Evolutionary conservation across 2,113 vertebrate genomes (phyloP).

Genomic region (Gopherus evgoodei): DNA sequence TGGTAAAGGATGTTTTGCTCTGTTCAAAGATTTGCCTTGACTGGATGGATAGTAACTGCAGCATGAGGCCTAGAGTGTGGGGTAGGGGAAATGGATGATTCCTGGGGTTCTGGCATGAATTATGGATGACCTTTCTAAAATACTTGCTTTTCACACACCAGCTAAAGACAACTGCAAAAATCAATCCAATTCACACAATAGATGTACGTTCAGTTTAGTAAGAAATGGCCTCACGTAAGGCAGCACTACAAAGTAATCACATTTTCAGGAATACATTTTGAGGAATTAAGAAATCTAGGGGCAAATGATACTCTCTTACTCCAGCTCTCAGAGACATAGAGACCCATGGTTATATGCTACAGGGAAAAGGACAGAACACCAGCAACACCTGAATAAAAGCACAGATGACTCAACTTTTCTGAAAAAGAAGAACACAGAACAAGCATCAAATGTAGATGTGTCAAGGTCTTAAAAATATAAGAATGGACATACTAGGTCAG

Average conservation of each 20-base stretch:
- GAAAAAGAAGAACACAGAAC: background rate
- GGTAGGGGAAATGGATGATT: background rate
- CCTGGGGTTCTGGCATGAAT: background rate
- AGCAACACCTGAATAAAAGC: accelerated
- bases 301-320: background rate
- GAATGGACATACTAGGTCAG: no score
- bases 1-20: background rate
- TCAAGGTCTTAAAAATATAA: background rate
- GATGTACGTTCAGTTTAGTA: background rate
- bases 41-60: background rate
- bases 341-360: accelerated
- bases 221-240: background rate
- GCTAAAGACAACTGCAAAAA: background rate
- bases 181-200: background rate
- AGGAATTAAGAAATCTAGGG: background rate
- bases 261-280: accelerated
- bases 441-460: background rate
- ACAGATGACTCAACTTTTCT: background rate
- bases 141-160: background rate
- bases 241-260: background rate
- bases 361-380: background rate
- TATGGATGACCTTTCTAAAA: background rate
- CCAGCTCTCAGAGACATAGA: accelerated
- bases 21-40: background rate
- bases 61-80: background rate